phyloP scores from a whole-genome alignment of 2,797 vertebrate genomes.

The Fratercula arctica region DNA sequence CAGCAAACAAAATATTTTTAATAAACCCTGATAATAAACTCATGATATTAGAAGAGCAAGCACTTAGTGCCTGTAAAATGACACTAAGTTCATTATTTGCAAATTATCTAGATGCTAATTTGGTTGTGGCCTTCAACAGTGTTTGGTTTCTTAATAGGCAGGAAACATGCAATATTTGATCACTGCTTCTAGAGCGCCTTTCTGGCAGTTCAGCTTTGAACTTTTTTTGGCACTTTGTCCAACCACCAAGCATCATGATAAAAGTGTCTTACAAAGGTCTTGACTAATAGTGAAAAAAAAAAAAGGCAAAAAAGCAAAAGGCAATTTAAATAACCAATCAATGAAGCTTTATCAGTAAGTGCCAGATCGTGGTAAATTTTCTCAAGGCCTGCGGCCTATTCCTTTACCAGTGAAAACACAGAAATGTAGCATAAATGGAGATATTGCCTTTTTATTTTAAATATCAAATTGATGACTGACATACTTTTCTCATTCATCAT shows the following conservation, averaged over 20 bases:
- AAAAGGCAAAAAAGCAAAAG: neutral
- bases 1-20: neutral
- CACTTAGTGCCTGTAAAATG: neutral
- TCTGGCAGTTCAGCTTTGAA: constrained; percentile 7
- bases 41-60: neutral
- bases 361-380: constrained; percentile 14
- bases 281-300: neutral
- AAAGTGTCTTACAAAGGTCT: neutral
- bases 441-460: neutral
- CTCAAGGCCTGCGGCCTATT: neutral
- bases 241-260: too few relatives aligned
- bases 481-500: neutral
- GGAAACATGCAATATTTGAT: neutral
- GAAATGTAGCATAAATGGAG: neutral
- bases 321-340: neutral
- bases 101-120: neutral
- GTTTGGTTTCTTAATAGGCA: neutral
- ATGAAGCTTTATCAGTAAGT: constrained; percentile 24
- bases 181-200: neutral
- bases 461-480: neutral
- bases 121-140: neutral
- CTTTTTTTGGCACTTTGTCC: neutral
- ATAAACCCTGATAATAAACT: neutral
- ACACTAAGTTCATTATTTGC: constrained; percentile 24
- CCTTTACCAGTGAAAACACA: neutral